phyloP scores from a whole-genome alignment of 2,113 vertebrate genomes.

The Oplegnathus fasciatus region DNA sequence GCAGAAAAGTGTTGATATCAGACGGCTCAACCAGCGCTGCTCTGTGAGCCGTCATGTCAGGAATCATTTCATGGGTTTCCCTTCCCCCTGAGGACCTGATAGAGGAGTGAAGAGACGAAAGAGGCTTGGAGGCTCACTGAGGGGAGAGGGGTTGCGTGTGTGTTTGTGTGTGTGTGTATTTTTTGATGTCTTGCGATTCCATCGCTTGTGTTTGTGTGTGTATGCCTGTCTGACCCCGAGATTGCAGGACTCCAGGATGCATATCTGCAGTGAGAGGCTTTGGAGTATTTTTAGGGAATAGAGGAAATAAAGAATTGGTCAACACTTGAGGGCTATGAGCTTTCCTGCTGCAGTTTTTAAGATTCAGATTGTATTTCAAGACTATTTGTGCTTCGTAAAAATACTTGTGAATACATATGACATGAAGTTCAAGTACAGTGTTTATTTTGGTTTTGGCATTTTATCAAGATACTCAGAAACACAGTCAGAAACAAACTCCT shows the following conservation, averaged over 20 bases:
- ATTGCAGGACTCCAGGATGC: slow-evolving; percentile 20
- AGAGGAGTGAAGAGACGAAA: slow-evolving; percentile 53
- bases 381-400: slow-evolving; percentile 31
- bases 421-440: slow-evolving; percentile 21
- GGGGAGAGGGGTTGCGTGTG: slow-evolving; percentile 18
- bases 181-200: slow-evolving; percentile 27
- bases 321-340: neutral
- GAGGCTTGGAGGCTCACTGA: slow-evolving; percentile 52
- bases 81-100: slow-evolving; percentile 25
- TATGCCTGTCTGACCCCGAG: slow-evolving; percentile 24
- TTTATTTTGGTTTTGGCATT: slow-evolving; percentile 64
- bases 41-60: slow-evolving; percentile 76
- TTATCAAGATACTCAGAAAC: slow-evolving; percentile 54
- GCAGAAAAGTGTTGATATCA: slow-evolving; percentile 78
- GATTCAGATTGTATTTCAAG: slow-evolving; percentile 19
- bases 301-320: slow-evolving; percentile 24
- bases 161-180: neutral
- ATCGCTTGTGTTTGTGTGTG: slow-evolving; percentile 5
- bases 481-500: slow-evolving; percentile 39
- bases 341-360: slow-evolving; percentile 27
- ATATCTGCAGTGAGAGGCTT: slow-evolving; percentile 20
- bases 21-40: slow-evolving; percentile 65
- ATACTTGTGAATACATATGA: slow-evolving; percentile 29
- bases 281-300: slow-evolving; percentile 30
- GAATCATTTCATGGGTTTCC: slow-evolving; percentile 73